Evolutionary conservation across 2,113 vertebrate species (phyloP).

Genomic region (Catharus bicknelli): DNA sequence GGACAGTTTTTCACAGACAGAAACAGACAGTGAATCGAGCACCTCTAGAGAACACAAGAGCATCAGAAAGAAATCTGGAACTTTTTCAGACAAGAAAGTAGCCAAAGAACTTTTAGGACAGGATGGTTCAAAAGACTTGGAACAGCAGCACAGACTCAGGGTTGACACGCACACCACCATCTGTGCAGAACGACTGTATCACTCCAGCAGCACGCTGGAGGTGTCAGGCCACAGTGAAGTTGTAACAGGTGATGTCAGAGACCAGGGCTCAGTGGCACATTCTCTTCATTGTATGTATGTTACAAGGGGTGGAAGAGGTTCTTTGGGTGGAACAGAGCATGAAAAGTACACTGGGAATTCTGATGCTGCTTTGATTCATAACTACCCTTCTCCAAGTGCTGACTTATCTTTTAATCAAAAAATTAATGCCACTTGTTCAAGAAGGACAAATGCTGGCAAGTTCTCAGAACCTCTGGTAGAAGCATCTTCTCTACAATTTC

Average conservation of each 20-base stretch:
- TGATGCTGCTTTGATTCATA: neutral
- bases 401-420: constrained; percentile 11
- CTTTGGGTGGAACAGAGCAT: neutral
- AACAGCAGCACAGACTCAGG: neutral
- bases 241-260: neutral
- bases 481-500: constrained; percentile 22
- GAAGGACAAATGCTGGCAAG: neutral
- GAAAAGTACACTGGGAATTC: neutral
- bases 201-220: constrained; percentile 63
- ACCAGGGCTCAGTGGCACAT: neutral
- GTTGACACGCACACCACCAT: constrained; percentile 42
- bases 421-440: neutral
- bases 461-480: neutral
- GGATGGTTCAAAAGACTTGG: neutral
- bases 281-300: neutral
- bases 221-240: constrained; percentile 31
- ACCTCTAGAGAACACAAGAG: neutral
- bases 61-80: neutral
- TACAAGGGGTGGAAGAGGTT: neutral
- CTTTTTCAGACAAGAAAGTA: neutral
- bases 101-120: constrained; percentile 1
- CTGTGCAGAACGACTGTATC: constrained; percentile 36
- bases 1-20: constrained; percentile 62
- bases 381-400: neutral
- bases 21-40: constrained; percentile 47